Percentiles rank a stretch among this genome's conserved stretches.
Conservation (phyloP, 2,113 vertebrate species). For the Caranx melampygus region DNA sequence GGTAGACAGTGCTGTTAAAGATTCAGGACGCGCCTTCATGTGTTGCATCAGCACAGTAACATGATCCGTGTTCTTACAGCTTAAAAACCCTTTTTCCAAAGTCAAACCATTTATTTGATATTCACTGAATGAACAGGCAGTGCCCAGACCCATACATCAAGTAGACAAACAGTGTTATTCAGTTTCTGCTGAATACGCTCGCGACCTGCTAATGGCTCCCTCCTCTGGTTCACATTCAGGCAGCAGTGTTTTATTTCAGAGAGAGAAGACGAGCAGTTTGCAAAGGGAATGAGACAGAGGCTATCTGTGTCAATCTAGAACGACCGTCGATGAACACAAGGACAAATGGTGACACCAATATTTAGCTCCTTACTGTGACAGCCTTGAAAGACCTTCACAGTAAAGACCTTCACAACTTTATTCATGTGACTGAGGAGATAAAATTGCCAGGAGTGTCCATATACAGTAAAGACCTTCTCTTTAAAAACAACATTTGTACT, state of each 20-base stretch:
- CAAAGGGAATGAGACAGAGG: background rate
- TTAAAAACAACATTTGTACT: background rate
- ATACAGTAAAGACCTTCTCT: background rate
- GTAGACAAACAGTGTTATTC: background rate
- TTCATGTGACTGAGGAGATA: conserved; percentile 1
- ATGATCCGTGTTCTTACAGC: background rate
- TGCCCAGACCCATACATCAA: background rate
- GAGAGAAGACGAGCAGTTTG: background rate
- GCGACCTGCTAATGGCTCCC: background rate
- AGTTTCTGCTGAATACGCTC: background rate
- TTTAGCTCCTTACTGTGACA: background rate
- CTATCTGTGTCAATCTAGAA: background rate
- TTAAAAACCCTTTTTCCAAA: background rate
- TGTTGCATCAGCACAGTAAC: background rate
- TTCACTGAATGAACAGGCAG: background rate
- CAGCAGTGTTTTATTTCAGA: background rate
- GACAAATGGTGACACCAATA: conserved; percentile 9
- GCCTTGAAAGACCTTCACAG: background rate
- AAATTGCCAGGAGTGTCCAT: background rate
- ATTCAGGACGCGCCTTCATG: background rate
- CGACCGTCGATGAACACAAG: background rate
- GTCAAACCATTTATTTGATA: background rate
- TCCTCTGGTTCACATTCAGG: background rate
- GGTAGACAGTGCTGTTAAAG: background rate
- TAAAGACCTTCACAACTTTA: background rate